Evolutionary conservation across 2,113 vertebrate genomes (phyloP).

Genomic region (Australoheros scitulus): DNA sequence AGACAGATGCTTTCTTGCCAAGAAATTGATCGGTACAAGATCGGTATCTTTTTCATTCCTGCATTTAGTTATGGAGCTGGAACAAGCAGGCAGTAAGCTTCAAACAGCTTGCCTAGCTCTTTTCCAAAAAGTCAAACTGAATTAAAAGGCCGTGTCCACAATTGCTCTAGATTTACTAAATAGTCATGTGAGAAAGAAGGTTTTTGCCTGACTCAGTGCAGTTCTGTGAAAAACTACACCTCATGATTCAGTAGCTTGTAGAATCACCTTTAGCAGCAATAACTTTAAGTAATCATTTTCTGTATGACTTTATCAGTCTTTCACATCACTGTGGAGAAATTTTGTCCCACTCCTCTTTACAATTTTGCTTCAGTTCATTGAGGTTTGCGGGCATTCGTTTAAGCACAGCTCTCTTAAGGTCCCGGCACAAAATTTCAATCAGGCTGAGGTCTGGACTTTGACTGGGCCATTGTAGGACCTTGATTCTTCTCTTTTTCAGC

Average conservation of each 20-base stretch:
- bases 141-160: neutral
- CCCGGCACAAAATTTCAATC: neutral
- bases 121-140: neutral
- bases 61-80: neutral
- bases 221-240: neutral
- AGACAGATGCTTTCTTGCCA: neutral
- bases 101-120: neutral
- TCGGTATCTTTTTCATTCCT: neutral
- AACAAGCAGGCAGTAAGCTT: neutral
- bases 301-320: neutral
- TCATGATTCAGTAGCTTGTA: neutral
- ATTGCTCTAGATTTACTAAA: neutral
- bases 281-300: neutral
- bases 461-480: neutral
- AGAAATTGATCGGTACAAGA: slow-evolving; percentile 2
- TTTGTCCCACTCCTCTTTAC: neutral
- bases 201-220: neutral
- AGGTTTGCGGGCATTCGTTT: neutral
- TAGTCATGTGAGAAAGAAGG: neutral
- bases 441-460: neutral
- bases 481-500: neutral
- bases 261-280: neutral
- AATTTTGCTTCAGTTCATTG: neutral
- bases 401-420: neutral
- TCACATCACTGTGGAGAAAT: neutral